phyloP scores from a whole-genome alignment of 2,113 vertebrate genomes.

The Gila orcuttii region DNA sequence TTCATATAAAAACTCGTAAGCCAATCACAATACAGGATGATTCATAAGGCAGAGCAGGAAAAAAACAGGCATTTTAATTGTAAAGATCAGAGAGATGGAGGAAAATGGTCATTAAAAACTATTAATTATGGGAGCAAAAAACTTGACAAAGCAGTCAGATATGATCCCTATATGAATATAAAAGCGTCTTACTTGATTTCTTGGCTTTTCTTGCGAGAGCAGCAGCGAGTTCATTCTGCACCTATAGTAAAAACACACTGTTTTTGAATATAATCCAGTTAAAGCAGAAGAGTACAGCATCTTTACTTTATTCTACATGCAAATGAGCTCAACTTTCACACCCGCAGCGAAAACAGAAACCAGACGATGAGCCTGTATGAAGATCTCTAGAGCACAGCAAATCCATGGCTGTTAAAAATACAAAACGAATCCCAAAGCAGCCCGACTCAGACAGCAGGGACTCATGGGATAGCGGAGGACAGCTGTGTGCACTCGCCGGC shows the following conservation, averaged over 20 bases:
- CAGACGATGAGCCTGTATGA: not conserved
- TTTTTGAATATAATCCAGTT: not conserved
- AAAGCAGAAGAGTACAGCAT: not conserved
- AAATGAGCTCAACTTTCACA: not conserved
- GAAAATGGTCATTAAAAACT: too few relatives aligned
- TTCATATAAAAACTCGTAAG: too few relatives aligned
- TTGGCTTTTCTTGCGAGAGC: constrained; percentile 93
- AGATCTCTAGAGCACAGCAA: not conserved
- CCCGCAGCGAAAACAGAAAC: not conserved
- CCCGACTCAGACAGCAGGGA: not conserved
- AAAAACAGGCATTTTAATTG: too few relatives aligned
- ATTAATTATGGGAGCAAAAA: not conserved
- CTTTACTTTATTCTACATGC: not conserved
- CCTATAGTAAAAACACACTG: constrained; percentile 69
- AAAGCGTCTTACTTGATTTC: constrained; percentile 86
- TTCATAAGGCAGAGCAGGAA: too few relatives aligned
- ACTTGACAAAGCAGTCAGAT: not conserved
- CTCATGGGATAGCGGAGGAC: constrained; percentile 3
- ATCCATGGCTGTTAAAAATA: not conserved
- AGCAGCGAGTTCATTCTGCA: constrained; percentile 92
- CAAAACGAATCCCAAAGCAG: not conserved
- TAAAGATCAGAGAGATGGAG: too few relatives aligned
- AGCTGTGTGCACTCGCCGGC: not conserved
- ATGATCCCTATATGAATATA: not conserved
- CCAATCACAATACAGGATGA: too few relatives aligned